phyloP scores from a whole-genome alignment of 2,113 vertebrate species.

The Thalassarche chlororhynchos region DNA sequence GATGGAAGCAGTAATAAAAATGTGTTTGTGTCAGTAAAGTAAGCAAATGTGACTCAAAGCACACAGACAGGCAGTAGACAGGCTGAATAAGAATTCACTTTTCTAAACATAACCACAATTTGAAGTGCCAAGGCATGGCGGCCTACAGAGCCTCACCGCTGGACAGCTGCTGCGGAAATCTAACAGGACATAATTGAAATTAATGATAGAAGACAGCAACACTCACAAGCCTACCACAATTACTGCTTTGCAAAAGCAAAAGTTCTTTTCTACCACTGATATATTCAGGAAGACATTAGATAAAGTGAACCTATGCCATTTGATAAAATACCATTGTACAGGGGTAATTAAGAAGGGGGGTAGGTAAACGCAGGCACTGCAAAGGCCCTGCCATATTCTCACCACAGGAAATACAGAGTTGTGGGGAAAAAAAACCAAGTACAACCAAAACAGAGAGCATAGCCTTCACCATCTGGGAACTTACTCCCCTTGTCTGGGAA shows the following conservation, averaged over 20 bases:
- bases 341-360: not conserved
- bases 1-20: not conserved
- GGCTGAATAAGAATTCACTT: not conserved
- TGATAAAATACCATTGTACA: not conserved
- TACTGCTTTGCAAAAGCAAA: not conserved
- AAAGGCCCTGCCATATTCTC: not conserved
- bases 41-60: constrained; percentile 27
- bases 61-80: not conserved
- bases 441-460: not conserved
- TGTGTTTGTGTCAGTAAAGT: constrained; percentile 2
- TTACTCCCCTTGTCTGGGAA: not conserved
- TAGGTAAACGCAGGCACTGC: not conserved
- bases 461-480: not conserved
- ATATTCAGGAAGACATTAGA: not conserved
- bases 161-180: constrained; percentile 4
- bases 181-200: not conserved
- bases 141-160: not conserved
- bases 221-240: not conserved
- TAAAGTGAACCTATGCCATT: not conserved
- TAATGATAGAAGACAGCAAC: not conserved
- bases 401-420: not conserved
- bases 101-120: not conserved
- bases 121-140: not conserved
- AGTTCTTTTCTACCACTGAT: not conserved
- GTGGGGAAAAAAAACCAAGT: not conserved